phyloP scores from a whole-genome alignment of 2,797 vertebrate genomes.

The Onychomys torridus region DNA sequence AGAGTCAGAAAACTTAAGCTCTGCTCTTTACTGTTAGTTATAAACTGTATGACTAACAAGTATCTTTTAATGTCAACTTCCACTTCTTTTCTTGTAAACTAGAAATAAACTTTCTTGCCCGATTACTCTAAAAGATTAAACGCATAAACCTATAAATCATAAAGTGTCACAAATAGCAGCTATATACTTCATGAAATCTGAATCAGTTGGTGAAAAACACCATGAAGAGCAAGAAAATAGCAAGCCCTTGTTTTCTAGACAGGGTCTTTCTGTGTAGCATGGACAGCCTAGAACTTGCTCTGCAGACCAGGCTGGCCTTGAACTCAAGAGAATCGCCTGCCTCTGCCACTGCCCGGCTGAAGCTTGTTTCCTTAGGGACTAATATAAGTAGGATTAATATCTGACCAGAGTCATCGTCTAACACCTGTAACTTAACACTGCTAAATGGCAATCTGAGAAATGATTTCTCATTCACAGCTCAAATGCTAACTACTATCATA shows the following conservation, averaged over 20 bases:
- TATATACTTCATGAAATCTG: not conserved
- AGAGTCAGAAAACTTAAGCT: not conserved
- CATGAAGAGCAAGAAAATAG: slow-evolving; percentile 15
- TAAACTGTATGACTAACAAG: not conserved
- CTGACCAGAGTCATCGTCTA: slow-evolving; percentile 13
- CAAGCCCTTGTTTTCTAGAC: not conserved
- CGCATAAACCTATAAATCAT: not conserved
- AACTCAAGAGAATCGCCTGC: not conserved
- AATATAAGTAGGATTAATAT: not conserved
- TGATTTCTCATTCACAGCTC: slow-evolving; percentile 26
- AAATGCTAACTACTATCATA: not conserved
- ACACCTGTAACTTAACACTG: not conserved
- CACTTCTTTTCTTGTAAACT: slow-evolving; percentile 28
- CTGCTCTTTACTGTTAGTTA: not conserved
- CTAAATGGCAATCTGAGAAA: slow-evolving; percentile 7
- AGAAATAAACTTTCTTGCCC: slow-evolving; percentile 31
- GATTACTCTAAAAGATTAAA: slow-evolving; percentile 3
- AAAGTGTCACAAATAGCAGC: not conserved
- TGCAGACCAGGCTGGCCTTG: not conserved
- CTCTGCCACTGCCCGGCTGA: not conserved
- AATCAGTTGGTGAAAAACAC: not conserved
- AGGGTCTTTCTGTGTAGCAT: not conserved
- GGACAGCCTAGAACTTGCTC: not conserved
- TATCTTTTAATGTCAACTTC: not conserved
- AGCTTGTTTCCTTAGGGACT: not conserved